Evolutionary conservation across 2,888 invertebrate genomes (phyloP).

Genomic region (Tenthredo distinguenda): DNA sequence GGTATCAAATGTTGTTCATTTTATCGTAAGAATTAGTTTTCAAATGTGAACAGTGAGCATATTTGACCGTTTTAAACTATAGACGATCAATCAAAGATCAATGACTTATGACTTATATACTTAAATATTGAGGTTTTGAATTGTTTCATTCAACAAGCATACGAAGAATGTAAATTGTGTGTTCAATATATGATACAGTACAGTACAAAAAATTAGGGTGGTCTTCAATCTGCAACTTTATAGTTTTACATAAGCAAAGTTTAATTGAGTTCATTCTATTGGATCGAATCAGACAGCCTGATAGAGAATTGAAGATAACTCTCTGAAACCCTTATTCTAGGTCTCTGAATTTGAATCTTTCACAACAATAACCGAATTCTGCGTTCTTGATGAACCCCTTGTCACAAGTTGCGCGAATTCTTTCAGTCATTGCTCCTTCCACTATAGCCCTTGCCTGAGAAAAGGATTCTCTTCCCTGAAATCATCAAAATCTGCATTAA

Average conservation of each 20-base stretch:
- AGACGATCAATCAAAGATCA: too few species aligned
- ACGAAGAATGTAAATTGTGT: too few species aligned
- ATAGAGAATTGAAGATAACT: background rate
- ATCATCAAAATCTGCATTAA: background rate
- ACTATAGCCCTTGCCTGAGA: background rate
- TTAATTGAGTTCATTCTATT: background rate
- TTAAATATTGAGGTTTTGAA: too few species aligned
- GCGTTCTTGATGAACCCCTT: background rate
- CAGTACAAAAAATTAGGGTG: background rate
- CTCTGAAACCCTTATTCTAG: background rate
- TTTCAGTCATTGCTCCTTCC: background rate
- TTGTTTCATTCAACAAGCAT: too few species aligned
- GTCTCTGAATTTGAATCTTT: too few species aligned
- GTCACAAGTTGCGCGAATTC: background rate
- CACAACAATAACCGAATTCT: background rate
- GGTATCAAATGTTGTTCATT: too few species aligned
- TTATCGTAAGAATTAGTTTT: too few species aligned
- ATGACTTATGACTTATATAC: too few species aligned
- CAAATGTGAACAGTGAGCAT: too few species aligned
- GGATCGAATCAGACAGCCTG: background rate
- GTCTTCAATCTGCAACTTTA: background rate
- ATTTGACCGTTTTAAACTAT: too few species aligned
- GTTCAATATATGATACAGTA: background rate
- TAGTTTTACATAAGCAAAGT: background rate
- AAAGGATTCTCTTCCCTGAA: conserved; percentile 10